Percentiles rank a stretch among this genome's conserved stretches.
Evolutionary conservation across 2,797 vertebrate genomes (phyloP).

Genomic region (Acipenser transmontanus): DNA sequence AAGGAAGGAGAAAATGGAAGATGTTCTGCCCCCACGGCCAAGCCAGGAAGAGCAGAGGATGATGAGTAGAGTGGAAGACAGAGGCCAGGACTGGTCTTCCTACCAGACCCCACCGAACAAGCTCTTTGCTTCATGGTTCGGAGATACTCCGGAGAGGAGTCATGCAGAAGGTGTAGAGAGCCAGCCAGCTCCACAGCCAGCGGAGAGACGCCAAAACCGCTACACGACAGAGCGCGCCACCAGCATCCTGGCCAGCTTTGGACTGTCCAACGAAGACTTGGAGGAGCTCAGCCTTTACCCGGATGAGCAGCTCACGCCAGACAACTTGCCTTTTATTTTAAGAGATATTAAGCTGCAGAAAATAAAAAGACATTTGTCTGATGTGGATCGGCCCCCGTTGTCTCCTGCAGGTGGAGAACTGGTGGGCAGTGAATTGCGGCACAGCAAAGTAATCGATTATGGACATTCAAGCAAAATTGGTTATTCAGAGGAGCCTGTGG

Average conservation of each 20-base stretch:
- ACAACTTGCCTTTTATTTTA: constrained; percentile 85
- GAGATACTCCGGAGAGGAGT: constrained; percentile 11
- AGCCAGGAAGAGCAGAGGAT: constrained; percentile 31
- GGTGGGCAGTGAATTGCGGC: constrained; percentile 34
- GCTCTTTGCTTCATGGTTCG: constrained; percentile 32
- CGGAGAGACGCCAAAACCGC: constrained; percentile 52
- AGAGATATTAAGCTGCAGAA: constrained; percentile 81
- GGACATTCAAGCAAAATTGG: constrained; percentile 82
- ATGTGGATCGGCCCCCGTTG: constrained; percentile 19
- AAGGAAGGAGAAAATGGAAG: constrained; percentile 46
- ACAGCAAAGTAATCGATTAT: constrained; percentile 86
- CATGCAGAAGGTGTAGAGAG: constrained; percentile 21
- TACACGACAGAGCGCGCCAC: constrained; percentile 82
- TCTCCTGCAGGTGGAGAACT: constrained; percentile 21
- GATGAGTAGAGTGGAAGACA: constrained; percentile 23
- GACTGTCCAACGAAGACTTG: constrained; percentile 86
- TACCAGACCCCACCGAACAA: constrained; percentile 31
- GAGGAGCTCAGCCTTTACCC: constrained; percentile 85
- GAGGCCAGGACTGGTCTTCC: constrained; percentile 29
- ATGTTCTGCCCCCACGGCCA: constrained; percentile 28
- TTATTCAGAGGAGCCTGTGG: constrained; percentile 50
- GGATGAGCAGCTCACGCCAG: constrained; percentile 84
- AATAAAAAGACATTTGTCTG: constrained; percentile 45
- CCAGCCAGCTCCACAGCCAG: constrained; percentile 1
- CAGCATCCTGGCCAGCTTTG: constrained; percentile 84